Percentiles rank a stretch among this genome's conserved stretches.
phyloP scores from a whole-genome alignment of 2,113 vertebrate genomes.

The Odontesthes bonariensis region DNA sequence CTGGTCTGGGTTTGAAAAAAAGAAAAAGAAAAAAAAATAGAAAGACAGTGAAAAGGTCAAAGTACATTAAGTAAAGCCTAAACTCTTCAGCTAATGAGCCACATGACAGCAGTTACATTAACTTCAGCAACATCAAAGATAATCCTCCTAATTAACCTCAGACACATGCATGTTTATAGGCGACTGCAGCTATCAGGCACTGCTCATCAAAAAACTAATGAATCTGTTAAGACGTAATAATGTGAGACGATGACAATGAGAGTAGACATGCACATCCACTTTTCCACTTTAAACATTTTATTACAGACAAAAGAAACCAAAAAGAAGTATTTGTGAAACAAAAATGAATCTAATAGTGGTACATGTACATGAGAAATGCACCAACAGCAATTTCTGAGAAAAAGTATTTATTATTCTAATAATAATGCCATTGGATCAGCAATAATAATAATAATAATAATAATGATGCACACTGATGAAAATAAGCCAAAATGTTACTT shows the following conservation, averaged over 20 bases:
- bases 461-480: slow-evolving; percentile 85
- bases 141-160: slow-evolving; percentile 55
- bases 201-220: slow-evolving; percentile 15
- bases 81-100: slow-evolving; percentile 43
- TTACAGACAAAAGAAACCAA: slow-evolving; percentile 94
- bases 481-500: slow-evolving; percentile 86
- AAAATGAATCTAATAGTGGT: slow-evolving; percentile 84
- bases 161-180: slow-evolving; percentile 23
- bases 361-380: slow-evolving; percentile 73
- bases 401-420: slow-evolving; percentile 78
- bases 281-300: slow-evolving; percentile 90
- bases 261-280: slow-evolving; percentile 28
- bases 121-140: slow-evolving; percentile 47
- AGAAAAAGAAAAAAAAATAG: background rate
- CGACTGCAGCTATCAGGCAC: slow-evolving; percentile 3
- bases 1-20: slow-evolving; percentile 23
- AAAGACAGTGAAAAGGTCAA: slow-evolving; percentile 25
- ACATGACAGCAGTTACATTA: slow-evolving; percentile 25
- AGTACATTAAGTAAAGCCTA: slow-evolving; percentile 31
- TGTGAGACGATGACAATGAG: slow-evolving; percentile 42
- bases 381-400: slow-evolving; percentile 77
- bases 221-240: slow-evolving; percentile 12
- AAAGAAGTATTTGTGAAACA: slow-evolving; percentile 91
- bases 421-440: slow-evolving; percentile 69
- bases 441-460: slow-evolving; percentile 75